phyloP scores from a whole-genome alignment of 1,140 invertebrate genomes.

The Monomorium pharaonis region DNA sequence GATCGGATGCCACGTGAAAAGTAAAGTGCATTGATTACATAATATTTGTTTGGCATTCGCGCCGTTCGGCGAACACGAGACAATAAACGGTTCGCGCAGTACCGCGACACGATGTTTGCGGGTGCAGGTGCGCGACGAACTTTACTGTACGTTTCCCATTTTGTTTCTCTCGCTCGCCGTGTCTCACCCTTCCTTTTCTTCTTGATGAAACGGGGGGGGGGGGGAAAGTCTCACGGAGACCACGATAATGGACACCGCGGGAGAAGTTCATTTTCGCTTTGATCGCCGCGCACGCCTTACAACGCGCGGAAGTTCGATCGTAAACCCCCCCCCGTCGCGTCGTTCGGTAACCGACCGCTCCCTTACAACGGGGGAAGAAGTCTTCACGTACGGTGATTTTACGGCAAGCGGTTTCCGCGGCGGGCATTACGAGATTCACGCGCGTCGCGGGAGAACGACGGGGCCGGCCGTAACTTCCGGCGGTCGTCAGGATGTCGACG shows the following conservation, averaged over 20 bases:
- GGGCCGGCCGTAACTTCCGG: neutral
- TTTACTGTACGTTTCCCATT: conserved; percentile 13
- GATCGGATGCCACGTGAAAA: neutral
- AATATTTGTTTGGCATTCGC: conserved; percentile 12
- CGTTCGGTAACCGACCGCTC: neutral
- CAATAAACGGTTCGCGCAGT: neutral
- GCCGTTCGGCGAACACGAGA: neutral
- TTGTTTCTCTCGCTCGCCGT: neutral
- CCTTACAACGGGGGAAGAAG: neutral
- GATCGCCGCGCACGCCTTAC: conserved; percentile 7
- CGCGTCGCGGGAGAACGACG: neutral
- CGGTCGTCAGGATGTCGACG: neutral
- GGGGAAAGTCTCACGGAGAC: neutral
- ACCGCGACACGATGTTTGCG: conserved; percentile 15
- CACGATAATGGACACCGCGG: conserved; percentile 30
- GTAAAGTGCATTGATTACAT: conserved; percentile 1
- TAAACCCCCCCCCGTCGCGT: conserved; percentile 34
- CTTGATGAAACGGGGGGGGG: neutral
- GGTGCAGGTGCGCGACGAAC: neutral
- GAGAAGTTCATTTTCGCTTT: conserved; percentile 37
- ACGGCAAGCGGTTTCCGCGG: conserved; percentile 3
- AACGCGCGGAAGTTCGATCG: conserved; percentile 26
- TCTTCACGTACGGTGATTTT: conserved; percentile 14
- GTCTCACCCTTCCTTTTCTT: neutral
- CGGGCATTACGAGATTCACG: neutral